Evolutionary conservation across 2,113 vertebrate species (phyloP).

Genomic region (Gasterosteus aculeatus): DNA sequence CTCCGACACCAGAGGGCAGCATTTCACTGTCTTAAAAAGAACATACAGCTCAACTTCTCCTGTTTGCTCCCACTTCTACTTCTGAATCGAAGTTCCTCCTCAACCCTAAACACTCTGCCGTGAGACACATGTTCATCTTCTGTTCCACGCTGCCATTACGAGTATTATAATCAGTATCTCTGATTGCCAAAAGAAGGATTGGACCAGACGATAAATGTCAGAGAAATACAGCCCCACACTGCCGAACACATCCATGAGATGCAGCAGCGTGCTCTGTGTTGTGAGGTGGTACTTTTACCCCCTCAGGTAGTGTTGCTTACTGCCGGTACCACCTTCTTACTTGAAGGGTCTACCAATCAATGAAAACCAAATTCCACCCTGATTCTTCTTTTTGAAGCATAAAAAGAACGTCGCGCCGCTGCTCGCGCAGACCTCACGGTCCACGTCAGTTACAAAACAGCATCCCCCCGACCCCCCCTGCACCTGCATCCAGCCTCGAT

Average conservation of each 20-base stretch:
- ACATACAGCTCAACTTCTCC: neutral
- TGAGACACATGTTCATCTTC: neutral
- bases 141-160: too few species aligned
- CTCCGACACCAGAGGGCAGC: constrained; percentile 64
- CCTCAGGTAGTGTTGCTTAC: neutral
- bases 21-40: constrained; percentile 40
- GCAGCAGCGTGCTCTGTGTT: neutral
- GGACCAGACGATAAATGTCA: neutral
- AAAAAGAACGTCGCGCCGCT: neutral
- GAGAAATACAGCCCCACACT: neutral
- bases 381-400: neutral
- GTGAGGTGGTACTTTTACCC: neutral
- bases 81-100: neutral
- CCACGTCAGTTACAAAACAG: constrained; percentile 11
- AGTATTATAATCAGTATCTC: neutral
- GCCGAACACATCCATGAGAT: neutral
- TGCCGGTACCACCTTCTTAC: neutral
- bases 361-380: neutral
- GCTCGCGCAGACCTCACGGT: neutral
- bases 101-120: neutral
- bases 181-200: constrained; percentile 3
- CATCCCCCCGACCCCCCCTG: neutral
- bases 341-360: neutral
- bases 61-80: neutral
- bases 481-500: constrained; percentile 54